A percentile compares a stretch with the other conserved stretches of the same genome.
These are phyloP conservation scores for Phataginus tetradactyla DNA, from an alignment of 2,797 vertebrate species.

Conservation along the genomic window DNA sequence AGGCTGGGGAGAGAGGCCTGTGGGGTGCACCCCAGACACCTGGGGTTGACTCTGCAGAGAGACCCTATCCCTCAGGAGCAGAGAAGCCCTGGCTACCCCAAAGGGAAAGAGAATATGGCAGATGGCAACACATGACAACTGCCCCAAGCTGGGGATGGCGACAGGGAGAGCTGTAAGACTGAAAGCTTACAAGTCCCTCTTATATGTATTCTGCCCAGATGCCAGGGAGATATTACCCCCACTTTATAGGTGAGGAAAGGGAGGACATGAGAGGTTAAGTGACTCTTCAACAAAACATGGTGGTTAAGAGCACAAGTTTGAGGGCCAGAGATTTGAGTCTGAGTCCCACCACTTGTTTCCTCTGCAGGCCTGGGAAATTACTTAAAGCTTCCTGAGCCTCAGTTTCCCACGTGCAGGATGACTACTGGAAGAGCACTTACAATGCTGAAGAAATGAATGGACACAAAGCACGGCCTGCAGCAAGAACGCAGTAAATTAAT, in stretches of 20 bases:
- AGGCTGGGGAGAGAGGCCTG: neutral
- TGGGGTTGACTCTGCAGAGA: neutral
- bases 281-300: neutral
- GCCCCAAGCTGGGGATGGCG: fast-evolving
- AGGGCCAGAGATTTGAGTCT: neutral
- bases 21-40: neutral
- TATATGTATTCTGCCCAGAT: fast-evolving
- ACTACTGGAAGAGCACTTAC: neutral
- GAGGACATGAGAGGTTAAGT: neutral
- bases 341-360: neutral
- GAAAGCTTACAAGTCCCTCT: neutral
- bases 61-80: neutral
- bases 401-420: neutral
- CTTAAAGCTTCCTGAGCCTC: neutral
- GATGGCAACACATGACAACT: neutral
- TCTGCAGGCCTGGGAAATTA: neutral
- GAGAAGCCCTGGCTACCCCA: neutral
- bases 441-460: neutral
- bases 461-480: neutral
- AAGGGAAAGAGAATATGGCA: neutral
- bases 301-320: neutral
- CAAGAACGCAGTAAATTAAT: neutral
- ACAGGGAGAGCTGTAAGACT: neutral
- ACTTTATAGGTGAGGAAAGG: neutral
- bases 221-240: neutral